Evolutionary conservation across 2,113 vertebrate genomes (phyloP).

Genomic region (Osmerus mordax): DNA sequence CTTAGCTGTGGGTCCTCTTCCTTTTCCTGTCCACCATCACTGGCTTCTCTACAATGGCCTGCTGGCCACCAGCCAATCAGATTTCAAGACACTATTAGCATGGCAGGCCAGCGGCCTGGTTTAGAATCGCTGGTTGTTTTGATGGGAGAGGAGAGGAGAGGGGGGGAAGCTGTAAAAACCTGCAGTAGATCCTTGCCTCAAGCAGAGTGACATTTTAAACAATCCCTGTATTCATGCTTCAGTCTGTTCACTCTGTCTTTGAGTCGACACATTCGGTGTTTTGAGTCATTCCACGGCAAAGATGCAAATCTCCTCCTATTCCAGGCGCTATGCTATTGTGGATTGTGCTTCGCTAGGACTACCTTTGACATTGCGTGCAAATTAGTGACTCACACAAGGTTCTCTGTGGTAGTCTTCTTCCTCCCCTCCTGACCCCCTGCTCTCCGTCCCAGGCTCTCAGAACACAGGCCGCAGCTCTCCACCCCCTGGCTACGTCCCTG

Average conservation of each 20-base stretch:
- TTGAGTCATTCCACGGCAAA: background rate
- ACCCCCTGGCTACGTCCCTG: constrained; percentile 92
- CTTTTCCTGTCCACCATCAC: constrained; percentile 84
- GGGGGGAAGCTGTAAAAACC: constrained; percentile 25
- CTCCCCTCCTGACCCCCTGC: background rate
- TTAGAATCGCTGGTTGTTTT: constrained; percentile 35
- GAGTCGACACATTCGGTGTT: background rate
- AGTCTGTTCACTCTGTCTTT: background rate
- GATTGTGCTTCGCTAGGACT: no score
- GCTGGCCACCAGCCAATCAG: constrained; percentile 80
- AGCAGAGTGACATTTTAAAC: constrained; percentile 29
- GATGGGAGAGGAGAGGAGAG: constrained; percentile 6
- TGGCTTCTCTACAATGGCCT: constrained; percentile 77
- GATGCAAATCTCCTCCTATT: background rate
- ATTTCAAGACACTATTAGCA: constrained; percentile 65
- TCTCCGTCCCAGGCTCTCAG: constrained; percentile 80
- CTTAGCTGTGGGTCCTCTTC: constrained; percentile 85
- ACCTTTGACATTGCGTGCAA: no score
- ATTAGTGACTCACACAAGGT: background rate
- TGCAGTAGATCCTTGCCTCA: constrained; percentile 15
- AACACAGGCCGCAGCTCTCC: constrained; percentile 91
- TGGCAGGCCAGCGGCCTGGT: constrained; percentile 51
- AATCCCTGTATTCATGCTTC: constrained; percentile 6
- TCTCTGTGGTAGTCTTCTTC: background rate
- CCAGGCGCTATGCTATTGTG: no score